These are phyloP conservation scores for Halcyon smyrnensis DNA, from an alignment of 2,797 vertebrate species.

Conservation along the genomic window DNA sequence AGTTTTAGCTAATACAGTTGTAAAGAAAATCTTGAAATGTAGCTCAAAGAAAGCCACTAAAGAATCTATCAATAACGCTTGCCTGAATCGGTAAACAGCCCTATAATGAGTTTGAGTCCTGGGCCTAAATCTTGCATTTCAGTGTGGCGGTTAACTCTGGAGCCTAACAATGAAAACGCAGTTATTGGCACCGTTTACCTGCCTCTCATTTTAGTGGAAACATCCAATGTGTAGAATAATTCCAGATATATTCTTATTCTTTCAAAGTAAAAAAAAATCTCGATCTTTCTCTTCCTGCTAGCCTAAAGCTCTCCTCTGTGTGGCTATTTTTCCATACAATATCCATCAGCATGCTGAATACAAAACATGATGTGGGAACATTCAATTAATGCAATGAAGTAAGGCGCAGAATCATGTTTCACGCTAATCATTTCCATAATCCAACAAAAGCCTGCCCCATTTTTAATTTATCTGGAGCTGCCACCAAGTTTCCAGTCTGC, in stretches of 20 bases:
- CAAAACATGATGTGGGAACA: neutral
- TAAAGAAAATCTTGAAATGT: neutral
- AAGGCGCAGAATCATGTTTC: neutral
- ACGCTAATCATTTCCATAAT: slow-evolving; percentile 22
- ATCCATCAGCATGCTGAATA: neutral
- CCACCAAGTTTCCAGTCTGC: slow-evolving; percentile 60
- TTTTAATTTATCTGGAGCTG: slow-evolving; percentile 37
- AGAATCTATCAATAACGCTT: neutral
- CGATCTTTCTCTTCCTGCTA: neutral
- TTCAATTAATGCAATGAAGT: slow-evolving; percentile 28
- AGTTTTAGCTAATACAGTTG: neutral
- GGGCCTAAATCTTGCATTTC: neutral
- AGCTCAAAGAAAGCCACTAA: neutral
- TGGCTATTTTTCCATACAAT: neutral
- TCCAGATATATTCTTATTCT: neutral
- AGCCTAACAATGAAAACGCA: neutral
- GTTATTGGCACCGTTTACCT: neutral
- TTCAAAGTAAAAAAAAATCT: neutral
- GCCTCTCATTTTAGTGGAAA: neutral
- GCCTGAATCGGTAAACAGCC: neutral
- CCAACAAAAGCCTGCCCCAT: slow-evolving; percentile 52
- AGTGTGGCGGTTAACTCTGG: neutral
- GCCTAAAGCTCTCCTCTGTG: neutral
- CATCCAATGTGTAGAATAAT: neutral
- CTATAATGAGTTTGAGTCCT: neutral